Evolutionary conservation across 2,888 invertebrate species (phyloP), one percentile per base, ranked within the genome.

Genomic region (Caenorhabditis zanzibari): DNA sequence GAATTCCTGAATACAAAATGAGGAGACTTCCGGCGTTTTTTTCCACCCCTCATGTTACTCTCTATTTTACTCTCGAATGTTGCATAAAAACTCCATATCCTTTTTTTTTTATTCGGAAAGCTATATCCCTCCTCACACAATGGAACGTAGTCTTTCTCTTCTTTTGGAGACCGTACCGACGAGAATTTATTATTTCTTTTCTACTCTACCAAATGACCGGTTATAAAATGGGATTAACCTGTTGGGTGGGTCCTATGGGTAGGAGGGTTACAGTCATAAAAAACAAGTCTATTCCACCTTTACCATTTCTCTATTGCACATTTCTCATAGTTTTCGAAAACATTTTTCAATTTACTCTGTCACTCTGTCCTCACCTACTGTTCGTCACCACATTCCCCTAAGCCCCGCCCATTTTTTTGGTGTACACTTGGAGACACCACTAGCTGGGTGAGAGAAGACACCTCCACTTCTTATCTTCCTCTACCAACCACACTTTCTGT

Each of bases 21-120:
- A 79, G 63, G 44, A 71, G 71, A 71, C 58, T 79, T 79, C 79
- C 79, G 79, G 79, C 79, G 64, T 79, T 79, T 79, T 76, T 79
- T 69, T 69, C 22, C 26, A 14, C 22, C 28, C 22, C 32, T 47
- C 47, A 58, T 58, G 38, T 47, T 59, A 59, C 61, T 56, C 61
- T 56, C 49, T 77, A 35, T 54, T 41, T 22, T 49, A 56, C 52
- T 69, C 71, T 28, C 44, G 49, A 61, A 69, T 77, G 68, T 77
- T 77, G 77, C 77, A 52, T 32, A 76, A 47, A 38, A 76, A 59
- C 76, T 68, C 68, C 12, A 77, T 63, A 52, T 61, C 19, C 24
- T 59, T 49, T 44, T 28, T 54, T 49, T 63, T 63, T 47, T 49
- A 10, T 49, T 49, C 47, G 19, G 38, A 35, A 54, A 54, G 54